Conservation (phyloP, 1,140 invertebrate species). For the Drosophila busckii region DNA sequence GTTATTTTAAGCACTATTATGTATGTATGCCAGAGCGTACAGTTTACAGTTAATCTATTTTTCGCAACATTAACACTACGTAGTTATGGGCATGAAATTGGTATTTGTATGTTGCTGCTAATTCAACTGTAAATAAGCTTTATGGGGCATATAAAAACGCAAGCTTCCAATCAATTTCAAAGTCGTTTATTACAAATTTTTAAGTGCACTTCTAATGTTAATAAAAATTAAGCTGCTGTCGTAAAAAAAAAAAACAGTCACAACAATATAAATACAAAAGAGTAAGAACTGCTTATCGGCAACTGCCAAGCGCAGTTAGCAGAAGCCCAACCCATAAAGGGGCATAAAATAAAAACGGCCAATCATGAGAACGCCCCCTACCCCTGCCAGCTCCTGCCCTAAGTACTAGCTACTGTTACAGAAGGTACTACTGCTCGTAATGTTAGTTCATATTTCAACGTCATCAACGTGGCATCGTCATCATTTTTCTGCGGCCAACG, state of each 20-base stretch:
- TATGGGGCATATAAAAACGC: slow-evolving; percentile 43
- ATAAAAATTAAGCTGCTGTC: slow-evolving; percentile 59
- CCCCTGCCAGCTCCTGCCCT: slow-evolving; percentile 14
- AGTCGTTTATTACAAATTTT: slow-evolving; percentile 74
- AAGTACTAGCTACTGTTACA: not conserved
- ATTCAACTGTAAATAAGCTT: slow-evolving; percentile 31
- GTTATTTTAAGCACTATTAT: no score
- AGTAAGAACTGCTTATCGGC: slow-evolving; percentile 52
- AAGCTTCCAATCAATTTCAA: slow-evolving; percentile 66
- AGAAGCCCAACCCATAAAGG: slow-evolving; percentile 17
- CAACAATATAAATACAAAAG: not conserved
- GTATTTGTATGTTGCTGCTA: not conserved
- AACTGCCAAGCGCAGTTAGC: slow-evolving; percentile 35
- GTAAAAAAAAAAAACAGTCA: slow-evolving; percentile 40
- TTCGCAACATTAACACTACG: not conserved
- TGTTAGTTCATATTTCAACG: slow-evolving; percentile 72
- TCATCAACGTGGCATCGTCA: slow-evolving; percentile 74
- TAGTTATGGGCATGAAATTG: slow-evolving; percentile 10
- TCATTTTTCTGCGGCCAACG: slow-evolving; percentile 63
- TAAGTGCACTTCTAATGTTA: slow-evolving; percentile 58
- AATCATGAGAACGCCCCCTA: no score
- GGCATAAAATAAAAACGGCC: slow-evolving; percentile 19
- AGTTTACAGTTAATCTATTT: no score
- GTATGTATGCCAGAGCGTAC: no score
- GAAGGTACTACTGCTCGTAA: slow-evolving; percentile 28